A percentile compares a stretch with the other conserved stretches of the same genome.
Conservation (phyloP, 2,888 invertebrate genomes). For the Amphipoea oculea region DNA sequence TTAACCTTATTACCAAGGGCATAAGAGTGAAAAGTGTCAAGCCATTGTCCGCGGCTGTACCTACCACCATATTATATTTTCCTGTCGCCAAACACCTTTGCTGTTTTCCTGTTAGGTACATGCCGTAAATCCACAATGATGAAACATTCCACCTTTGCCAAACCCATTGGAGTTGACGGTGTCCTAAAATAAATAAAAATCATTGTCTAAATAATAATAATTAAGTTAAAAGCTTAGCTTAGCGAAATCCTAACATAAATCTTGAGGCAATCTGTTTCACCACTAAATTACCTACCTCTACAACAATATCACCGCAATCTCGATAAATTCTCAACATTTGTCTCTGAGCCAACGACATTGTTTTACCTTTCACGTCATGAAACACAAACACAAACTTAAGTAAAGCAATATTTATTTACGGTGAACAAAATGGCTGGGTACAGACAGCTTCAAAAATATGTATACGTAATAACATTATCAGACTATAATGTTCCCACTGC, state of each 20-base stretch:
- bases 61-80: not conserved
- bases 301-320: conserved; percentile 40
- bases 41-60: no score
- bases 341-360: conserved; percentile 47
- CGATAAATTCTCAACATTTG: conserved; percentile 54
- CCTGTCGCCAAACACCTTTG: no score
- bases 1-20: no score
- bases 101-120: not conserved
- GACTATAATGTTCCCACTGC: not conserved
- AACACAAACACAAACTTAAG: conserved; percentile 60
- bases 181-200: not conserved
- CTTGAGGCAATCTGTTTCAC: conserved; percentile 16
- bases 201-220: conserved; percentile 14
- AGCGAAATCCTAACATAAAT: conserved; percentile 29
- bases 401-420: conserved; percentile 78
- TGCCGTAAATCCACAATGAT: not conserved
- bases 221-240: conserved; percentile 30
- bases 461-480: not conserved
- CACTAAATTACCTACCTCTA: conserved; percentile 42
- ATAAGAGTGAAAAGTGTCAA: no score
- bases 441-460: not conserved
- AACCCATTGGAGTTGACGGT: not conserved
- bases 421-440: conserved; percentile 67
- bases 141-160: not conserved
- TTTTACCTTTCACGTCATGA: conserved; percentile 54